A percentile compares a stretch with the other conserved stretches of the same genome.
These are phyloP conservation scores for Mohoua ochrocephala DNA, from an alignment of 2,113 vertebrate species.

Conservation along the genomic window DNA sequence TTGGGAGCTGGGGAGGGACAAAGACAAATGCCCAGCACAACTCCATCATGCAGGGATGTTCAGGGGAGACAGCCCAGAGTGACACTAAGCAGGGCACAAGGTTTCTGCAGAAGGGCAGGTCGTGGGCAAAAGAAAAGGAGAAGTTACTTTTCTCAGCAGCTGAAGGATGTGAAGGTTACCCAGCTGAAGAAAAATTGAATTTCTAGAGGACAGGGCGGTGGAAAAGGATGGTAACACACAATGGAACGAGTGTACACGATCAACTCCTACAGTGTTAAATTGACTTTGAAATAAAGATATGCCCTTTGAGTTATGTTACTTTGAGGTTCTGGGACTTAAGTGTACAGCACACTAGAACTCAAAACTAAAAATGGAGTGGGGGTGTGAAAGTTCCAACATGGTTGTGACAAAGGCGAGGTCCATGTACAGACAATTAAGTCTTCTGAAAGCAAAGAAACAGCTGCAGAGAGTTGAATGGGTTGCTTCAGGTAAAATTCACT, in stretches of 20 bases:
- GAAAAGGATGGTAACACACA: not conserved
- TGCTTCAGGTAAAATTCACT: not conserved
- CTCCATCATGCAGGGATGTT: not conserved
- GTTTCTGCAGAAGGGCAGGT: not conserved
- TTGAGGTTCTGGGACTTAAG: not conserved
- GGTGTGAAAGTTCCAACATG: not conserved
- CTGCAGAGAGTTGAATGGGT: not conserved
- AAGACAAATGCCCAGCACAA: not conserved
- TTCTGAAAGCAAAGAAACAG: not conserved
- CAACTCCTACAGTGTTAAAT: not conserved
- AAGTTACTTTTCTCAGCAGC: not conserved
- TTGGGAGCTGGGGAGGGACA: not conserved
- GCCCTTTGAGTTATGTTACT: not conserved
- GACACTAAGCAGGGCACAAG: not conserved
- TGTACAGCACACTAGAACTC: not conserved
- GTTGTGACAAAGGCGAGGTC: not conserved
- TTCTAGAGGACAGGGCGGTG: not conserved
- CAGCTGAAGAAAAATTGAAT: not conserved
- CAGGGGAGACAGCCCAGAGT: not conserved
- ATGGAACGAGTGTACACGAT: fast-evolving
- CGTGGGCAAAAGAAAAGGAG: not conserved
- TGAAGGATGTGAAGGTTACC: not conserved
- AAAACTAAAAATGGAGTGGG: not conserved
- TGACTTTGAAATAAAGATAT: not conserved
- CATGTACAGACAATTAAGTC: not conserved